Evolutionary conservation across 2,888 invertebrate genomes (phyloP), one percentile per base, ranked within the genome.

Genomic region (Heliconius sara): DNA sequence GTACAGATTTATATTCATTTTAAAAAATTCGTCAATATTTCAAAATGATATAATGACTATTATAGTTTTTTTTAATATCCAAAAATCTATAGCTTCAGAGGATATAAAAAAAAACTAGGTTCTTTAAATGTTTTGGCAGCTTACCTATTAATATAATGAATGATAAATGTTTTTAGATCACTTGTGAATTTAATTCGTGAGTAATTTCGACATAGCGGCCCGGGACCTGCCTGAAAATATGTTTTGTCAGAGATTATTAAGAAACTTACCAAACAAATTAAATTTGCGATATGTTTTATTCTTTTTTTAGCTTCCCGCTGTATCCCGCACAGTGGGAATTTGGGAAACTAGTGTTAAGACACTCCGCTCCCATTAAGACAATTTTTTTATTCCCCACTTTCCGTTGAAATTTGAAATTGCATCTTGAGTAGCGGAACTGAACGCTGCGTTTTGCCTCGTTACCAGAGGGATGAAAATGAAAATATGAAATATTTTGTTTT

Each of bases 91-190:
- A 52, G 1, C 5, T 52, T 6, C 34, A 52, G 6, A 52, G 52
- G 34, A 34, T 34, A 34, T 6, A 6, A 52, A 19, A 19, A 52
- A 16, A 52, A 6, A 52, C 19, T 52, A 52, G 52, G 6, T 19
- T 52, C 52, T 52, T 19, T 5, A 19, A 52, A 16, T 52, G 19
- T 52, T 4, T 5, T 52, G 34, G 47, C 39, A 43, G 30, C 79
- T 82, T 83, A 93, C 94, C 92, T 93, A 85, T 95, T 95, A 0
- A 94, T 88, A 81, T 92, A 93, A 79, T 91, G 87, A 4, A 91
- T 89, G 7, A 94, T 86, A 67, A 91, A 93, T 77, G 89, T 86
- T 79, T 89, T 91, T 79, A 94, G 84, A 0, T 91, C 89, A 30
- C 85, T 86, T 19, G 89, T 89, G 80, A 95, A 93, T 83, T 87